phyloP scores from a whole-genome alignment of 2,797 vertebrate genomes.

The Tokudaia tokunoshimensis region DNA sequence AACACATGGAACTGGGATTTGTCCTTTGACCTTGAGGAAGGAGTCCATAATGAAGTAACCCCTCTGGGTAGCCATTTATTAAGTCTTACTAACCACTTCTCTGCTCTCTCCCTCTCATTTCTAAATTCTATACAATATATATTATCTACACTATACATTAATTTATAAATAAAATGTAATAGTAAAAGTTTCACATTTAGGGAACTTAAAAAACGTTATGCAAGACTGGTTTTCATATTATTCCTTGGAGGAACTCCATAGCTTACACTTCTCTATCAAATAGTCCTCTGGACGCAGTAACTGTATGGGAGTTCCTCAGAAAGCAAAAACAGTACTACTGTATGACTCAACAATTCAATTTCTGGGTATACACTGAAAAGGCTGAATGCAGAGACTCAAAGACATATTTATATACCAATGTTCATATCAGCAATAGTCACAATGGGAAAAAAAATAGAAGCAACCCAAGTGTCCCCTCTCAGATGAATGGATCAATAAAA shows the following conservation, averaged over 20 bases:
- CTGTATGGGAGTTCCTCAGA: not conserved
- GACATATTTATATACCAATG: not conserved
- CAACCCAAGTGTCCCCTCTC: not conserved
- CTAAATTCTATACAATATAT: not conserved
- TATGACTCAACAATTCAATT: not conserved
- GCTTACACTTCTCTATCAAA: conserved; percentile 36
- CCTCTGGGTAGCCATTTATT: not conserved
- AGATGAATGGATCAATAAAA: not conserved
- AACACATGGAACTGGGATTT: not conserved
- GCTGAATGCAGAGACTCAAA: not conserved
- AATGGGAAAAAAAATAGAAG: not conserved
- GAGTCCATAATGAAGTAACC: not conserved
- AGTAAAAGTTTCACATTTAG: not conserved
- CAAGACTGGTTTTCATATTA: conserved; percentile 4
- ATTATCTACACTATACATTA: not conserved
- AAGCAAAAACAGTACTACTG: not conserved
- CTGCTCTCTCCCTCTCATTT: not conserved
- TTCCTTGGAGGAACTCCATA: not conserved
- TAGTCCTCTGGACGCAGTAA: not conserved
- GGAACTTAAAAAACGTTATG: conserved; percentile 29
- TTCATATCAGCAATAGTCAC: not conserved
- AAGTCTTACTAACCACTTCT: not conserved
- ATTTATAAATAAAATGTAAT: conserved; percentile 20
- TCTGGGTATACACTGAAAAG: not conserved
- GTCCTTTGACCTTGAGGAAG: not conserved